A percentile compares a stretch with the other conserved stretches of the same genome.
These are phyloP conservation scores for Macrostomum lignano DNA, from an alignment of 1,140 invertebrate species.

Conservation along the genomic window DNA sequence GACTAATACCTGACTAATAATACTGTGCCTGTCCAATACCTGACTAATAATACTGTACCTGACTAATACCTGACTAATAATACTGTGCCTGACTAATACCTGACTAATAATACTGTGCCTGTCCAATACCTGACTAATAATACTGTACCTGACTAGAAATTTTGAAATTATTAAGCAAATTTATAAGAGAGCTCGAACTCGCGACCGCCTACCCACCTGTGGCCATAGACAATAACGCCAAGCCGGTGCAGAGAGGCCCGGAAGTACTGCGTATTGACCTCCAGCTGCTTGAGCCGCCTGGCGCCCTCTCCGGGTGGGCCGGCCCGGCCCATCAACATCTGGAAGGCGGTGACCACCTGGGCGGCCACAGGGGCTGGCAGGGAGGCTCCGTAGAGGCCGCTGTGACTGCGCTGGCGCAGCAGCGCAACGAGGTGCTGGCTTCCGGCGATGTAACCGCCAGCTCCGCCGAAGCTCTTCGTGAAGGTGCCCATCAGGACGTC, in stretches of 20 bases:
- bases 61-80: too few species aligned
- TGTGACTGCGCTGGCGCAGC: constrained; percentile 50
- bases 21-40: too few species aligned
- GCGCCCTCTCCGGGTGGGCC: constrained; percentile 38
- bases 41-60: too few species aligned
- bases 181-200: too few species aligned
- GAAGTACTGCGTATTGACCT: constrained; percentile 59
- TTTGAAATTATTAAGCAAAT: too few species aligned
- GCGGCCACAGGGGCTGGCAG: constrained; percentile 66
- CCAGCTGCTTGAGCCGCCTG: constrained; percentile 31
- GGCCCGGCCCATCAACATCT: constrained; percentile 56
- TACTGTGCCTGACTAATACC: too few species aligned
- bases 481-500: constrained; percentile 92
- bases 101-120: too few species aligned
- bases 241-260: constrained; percentile 51
- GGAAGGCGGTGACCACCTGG: constrained; percentile 63
- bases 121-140: too few species aligned
- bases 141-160: too few species aligned
- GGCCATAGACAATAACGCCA: constrained; percentile 79
- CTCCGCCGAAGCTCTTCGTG: constrained; percentile 72
- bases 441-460: constrained; percentile 84
- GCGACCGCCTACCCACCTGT: too few species aligned
- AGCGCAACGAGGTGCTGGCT: constrained; percentile 48
- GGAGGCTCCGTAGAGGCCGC: constrained; percentile 49
- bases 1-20: too few species aligned